Evolutionary conservation across 2,888 invertebrate species (phyloP).

Genomic region (Rhogogaster chlorosoma): DNA sequence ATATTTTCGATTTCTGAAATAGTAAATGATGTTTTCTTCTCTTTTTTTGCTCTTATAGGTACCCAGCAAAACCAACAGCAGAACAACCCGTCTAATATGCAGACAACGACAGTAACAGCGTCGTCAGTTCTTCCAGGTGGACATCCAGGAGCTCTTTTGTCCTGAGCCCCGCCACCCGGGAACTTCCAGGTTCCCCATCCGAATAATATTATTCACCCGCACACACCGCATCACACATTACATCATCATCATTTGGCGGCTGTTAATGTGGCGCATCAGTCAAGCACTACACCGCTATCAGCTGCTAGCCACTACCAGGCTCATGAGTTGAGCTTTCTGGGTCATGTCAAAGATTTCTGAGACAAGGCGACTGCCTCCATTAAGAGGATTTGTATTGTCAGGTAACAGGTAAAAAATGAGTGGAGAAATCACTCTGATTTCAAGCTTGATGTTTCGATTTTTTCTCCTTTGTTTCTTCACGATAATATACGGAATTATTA

Average conservation of each 20-base stretch:
- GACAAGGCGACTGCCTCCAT: slow-evolving; percentile 69
- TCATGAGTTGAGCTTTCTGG: slow-evolving; percentile 74
- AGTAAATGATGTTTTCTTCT: not conserved
- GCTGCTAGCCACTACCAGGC: slow-evolving; percentile 74
- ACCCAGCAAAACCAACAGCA: slow-evolving; percentile 75
- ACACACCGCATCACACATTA: slow-evolving; percentile 69
- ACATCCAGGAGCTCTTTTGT: slow-evolving; percentile 75
- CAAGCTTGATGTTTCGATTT: not conserved
- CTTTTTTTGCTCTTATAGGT: slow-evolving; percentile 62
- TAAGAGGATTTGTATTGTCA: slow-evolving; percentile 64
- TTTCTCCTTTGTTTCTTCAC: not conserved
- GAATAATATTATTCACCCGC: slow-evolving; percentile 74
- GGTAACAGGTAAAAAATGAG: slow-evolving; percentile 9
- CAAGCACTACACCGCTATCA: slow-evolving; percentile 68
- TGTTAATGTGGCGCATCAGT: slow-evolving; percentile 72
- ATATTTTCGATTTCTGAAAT: not conserved
- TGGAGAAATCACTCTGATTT: not conserved
- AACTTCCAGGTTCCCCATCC: slow-evolving; percentile 77
- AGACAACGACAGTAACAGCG: slow-evolving; percentile 70
- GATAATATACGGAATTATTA: not conserved
- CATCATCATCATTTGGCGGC: slow-evolving; percentile 73
- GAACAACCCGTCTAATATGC: slow-evolving; percentile 74
- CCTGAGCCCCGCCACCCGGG: slow-evolving; percentile 79
- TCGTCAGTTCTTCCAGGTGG: slow-evolving; percentile 74
- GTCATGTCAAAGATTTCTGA: slow-evolving; percentile 77